These are phyloP conservation scores for Dolichomitus sp. DNA, from an alignment of 2,888 invertebrate genomes.

Conservation along the genomic window DNA sequence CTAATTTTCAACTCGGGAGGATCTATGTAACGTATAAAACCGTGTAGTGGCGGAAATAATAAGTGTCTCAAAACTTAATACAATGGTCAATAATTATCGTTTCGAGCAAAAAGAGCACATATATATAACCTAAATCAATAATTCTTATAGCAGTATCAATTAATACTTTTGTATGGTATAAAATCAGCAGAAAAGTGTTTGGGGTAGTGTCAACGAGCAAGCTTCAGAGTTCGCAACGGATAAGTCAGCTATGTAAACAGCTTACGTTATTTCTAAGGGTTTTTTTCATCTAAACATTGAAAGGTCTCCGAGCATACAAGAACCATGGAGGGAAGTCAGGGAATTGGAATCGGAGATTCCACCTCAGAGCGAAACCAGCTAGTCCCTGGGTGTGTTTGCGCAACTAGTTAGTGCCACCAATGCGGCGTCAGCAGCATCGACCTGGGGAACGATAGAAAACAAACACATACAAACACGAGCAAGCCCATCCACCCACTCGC, in stretches of 20 bases:
- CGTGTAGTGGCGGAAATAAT: too few species aligned
- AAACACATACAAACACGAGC: constrained; percentile 2
- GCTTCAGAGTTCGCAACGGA: background rate
- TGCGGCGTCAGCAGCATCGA: constrained; percentile 16
- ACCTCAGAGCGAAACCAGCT: background rate
- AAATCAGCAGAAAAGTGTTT: constrained; percentile 6
- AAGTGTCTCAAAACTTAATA: too few species aligned
- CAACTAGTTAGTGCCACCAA: constrained; percentile 35
- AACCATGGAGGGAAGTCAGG: constrained; percentile 1
- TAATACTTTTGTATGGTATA: background rate
- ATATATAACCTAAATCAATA: background rate
- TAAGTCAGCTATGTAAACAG: background rate
- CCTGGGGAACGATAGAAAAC: background rate
- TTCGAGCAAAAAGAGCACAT: background rate
- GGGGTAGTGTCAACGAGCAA: background rate
- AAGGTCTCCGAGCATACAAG: constrained; percentile 5
- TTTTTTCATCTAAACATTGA: constrained; percentile 6
- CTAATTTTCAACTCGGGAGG: too few species aligned
- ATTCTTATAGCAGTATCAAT: too few species aligned
- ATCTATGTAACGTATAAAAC: too few species aligned
- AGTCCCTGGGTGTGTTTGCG: constrained; percentile 21
- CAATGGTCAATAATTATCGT: too few species aligned
- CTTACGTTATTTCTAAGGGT: background rate
- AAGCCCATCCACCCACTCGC: background rate
- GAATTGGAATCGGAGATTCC: constrained; percentile 13